A percentile compares a stretch with the other conserved stretches of the same genome.
Evolutionary conservation across 2,888 invertebrate species (phyloP).

Genomic region (Periphyllus acericola): DNA sequence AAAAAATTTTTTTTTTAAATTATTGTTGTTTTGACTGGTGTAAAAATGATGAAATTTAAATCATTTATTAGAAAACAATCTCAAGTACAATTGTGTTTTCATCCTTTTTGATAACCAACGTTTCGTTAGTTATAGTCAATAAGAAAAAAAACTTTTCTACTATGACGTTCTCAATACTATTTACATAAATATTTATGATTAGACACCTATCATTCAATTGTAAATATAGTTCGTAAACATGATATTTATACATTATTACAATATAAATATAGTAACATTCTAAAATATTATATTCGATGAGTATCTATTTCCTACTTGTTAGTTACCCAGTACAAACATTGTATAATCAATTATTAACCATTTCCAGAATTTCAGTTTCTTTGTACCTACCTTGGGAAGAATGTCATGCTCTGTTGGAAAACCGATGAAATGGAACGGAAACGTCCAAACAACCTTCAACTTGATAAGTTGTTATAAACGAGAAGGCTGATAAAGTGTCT

Average conservation of each 20-base stretch:
- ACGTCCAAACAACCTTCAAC: constrained; percentile 47
- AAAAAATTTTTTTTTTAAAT: neutral
- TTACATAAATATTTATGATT: neutral
- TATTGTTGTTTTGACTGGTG: neutral
- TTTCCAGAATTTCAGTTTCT: constrained; percentile 32
- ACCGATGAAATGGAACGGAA: constrained; percentile 40
- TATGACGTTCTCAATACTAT: too few relatives aligned
- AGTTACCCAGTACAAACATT: neutral
- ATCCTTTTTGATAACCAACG: neutral
- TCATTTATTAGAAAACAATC: neutral
- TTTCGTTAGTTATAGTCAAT: too few relatives aligned
- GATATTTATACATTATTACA: too few relatives aligned
- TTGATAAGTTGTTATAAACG: constrained; percentile 9
- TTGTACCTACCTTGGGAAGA: constrained; percentile 11
- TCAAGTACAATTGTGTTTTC: neutral
- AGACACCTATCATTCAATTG: neutral
- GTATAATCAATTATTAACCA: neutral
- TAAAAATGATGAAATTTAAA: neutral
- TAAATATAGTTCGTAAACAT: neutral
- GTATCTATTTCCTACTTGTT: neutral
- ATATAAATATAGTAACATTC: too few relatives aligned
- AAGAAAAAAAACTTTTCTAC: too few relatives aligned
- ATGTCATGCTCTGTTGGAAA: constrained; percentile 52
- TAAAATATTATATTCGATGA: too few relatives aligned
- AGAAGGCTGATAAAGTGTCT: constrained; percentile 33